Conservation (phyloP, 2,888 invertebrate species). For the Gibbula magus region DNA sequence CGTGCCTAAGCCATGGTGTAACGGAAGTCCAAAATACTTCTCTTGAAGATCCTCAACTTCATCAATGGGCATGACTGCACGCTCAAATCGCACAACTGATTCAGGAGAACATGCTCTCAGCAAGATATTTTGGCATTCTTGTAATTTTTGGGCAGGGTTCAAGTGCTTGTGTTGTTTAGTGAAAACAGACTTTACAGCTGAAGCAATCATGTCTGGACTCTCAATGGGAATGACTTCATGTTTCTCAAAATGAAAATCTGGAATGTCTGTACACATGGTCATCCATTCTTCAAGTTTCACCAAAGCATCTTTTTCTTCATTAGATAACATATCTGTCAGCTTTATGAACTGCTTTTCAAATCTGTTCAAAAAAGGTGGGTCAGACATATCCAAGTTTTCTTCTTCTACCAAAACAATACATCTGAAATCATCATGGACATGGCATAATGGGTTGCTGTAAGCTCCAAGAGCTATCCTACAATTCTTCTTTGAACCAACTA, state of each 20-base stretch:
- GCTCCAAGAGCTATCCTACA: conserved; percentile 57
- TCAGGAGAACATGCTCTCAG: conserved; percentile 47
- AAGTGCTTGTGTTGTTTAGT: not conserved
- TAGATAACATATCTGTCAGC: conserved; percentile 45
- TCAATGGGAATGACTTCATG: conserved; percentile 45
- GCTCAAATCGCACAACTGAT: conserved; percentile 35
- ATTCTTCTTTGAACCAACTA: conserved; percentile 52
- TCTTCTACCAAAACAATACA: conserved; percentile 59
- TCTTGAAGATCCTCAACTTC: conserved; percentile 22
- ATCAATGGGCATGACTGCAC: not conserved
- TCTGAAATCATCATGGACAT: conserved; percentile 55
- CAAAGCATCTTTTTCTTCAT: conserved; percentile 24
- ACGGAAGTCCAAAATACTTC: conserved; percentile 40
- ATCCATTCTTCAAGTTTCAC: conserved; percentile 34
- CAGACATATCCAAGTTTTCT: conserved; percentile 45
- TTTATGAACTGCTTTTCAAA: conserved; percentile 65
- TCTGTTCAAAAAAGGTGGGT: conserved; percentile 63
- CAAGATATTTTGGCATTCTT: conserved; percentile 30
- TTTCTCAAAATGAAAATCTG: conserved; percentile 26
- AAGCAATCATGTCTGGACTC: conserved; percentile 44
- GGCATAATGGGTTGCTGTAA: conserved; percentile 58
- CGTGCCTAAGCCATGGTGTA: conserved; percentile 44
- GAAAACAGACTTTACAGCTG: conserved; percentile 36
- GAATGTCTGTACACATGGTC: conserved; percentile 7
- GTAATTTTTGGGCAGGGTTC: not conserved